Percentiles rank a stretch among this genome's conserved stretches.
These are phyloP conservation scores for Amia ocellicauda DNA, from an alignment of 2,113 vertebrate species.

Conservation along the genomic window DNA sequence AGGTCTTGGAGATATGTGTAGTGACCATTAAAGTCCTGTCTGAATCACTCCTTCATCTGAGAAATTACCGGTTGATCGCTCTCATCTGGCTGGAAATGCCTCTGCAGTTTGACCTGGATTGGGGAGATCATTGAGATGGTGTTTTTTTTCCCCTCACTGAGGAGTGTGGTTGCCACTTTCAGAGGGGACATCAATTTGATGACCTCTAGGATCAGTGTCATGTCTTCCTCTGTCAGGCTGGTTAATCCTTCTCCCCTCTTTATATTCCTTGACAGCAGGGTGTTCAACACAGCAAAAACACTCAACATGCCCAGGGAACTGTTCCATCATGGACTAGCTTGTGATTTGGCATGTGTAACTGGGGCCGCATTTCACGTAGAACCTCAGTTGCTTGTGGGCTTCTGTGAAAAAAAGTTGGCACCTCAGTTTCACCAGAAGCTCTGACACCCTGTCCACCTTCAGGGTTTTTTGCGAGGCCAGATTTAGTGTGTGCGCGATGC, in stretches of 20 bases:
- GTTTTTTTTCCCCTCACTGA: not conserved
- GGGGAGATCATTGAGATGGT: constrained; percentile 13
- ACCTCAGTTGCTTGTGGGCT: constrained; percentile 3
- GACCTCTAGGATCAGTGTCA: constrained; percentile 16
- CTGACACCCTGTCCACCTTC: constrained; percentile 2
- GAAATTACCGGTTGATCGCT: constrained; percentile 10
- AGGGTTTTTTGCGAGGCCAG: not conserved
- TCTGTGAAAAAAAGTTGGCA: constrained; percentile 1
- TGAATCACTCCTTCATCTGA: constrained; percentile 6
- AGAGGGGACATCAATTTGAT: constrained; percentile 10
- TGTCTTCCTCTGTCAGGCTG: constrained; percentile 10
- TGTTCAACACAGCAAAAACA: too few species aligned
- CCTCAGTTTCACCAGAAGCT: not conserved
- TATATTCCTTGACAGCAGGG: too few species aligned
- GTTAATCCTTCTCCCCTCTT: constrained; percentile 7
- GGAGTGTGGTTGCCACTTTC: constrained; percentile 7
- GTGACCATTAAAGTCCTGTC: constrained; percentile 10
- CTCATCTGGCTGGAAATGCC: constrained; percentile 8
- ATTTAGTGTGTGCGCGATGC: not conserved
- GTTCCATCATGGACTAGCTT: constrained; percentile 2
- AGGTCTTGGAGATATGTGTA: constrained; percentile 3
- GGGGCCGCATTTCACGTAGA: constrained; percentile 3
- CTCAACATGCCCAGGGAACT: too few species aligned
- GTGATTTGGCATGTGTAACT: not conserved
- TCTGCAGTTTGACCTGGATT: constrained; percentile 20